Evolutionary conservation across 1,140 invertebrate genomes (phyloP), one percentile per base, ranked within the genome.

Genomic region (Leptinotarsa undecemlineata): DNA sequence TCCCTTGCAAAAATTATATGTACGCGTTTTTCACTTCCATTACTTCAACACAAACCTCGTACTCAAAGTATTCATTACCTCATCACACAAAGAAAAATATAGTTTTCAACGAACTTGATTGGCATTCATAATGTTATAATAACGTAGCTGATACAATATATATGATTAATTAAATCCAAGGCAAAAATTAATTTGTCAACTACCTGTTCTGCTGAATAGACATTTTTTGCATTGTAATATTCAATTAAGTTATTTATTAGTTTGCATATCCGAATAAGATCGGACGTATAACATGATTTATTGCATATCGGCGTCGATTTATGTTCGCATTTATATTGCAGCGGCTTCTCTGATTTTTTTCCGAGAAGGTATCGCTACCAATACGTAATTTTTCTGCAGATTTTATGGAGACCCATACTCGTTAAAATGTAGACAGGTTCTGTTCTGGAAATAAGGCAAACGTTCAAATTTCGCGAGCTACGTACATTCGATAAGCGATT

Each of bases 171-270:
- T 68, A 68, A 68, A 42, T 68, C n/a, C 33, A 68, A 68, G 66
- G 66, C 66, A 68, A 68, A 33, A 68, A 68, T 33, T 47, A 68
- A 68, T 68, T 68, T 68, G 66, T 68, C 66, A 68, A 68, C 66
- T 33, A 68, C 21, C 66, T 68, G 33, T 68, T 68, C n/a, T 42
- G 33, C 33, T 11, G 33, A 42, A 42, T 42, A 21, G 23, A 63
- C 62, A 23, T 19, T 23, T 20, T 63, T 63, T 23, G 62, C 62
- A 63, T 63, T 23, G 62, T 63, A 63, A 63, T 63, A 63, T 21
- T 63, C 19, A 23, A 63, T 21, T 63, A 21, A 63, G 62, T 23
- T 63, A 19, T 23, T 23, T 63, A 63, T 21, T 63, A 63, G 62
- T 63, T 63, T 63, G 62, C 62, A 19, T 63, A 63, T 21, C n/a